Conservation (phyloP, 2,797 vertebrate genomes). For the Karalla daura region DNA sequence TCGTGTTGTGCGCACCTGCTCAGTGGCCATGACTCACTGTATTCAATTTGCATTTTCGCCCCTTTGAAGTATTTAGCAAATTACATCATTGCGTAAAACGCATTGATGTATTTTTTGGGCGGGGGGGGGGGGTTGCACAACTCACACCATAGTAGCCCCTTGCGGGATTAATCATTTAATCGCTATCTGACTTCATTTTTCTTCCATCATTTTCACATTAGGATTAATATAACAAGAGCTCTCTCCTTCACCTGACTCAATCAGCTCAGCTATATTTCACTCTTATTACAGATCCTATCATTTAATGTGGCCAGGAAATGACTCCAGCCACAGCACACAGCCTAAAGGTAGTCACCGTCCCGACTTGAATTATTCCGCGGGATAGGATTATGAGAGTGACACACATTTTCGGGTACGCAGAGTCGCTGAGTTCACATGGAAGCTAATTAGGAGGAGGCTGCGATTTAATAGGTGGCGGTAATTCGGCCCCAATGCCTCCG, state of each 20-base stretch:
- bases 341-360: conserved; percentile 57
- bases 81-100: conserved; percentile 59
- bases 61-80: conserved; percentile 52
- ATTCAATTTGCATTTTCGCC: conserved; percentile 47
- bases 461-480: conserved; percentile 47
- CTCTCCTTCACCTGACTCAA: conserved; percentile 64
- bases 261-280: conserved; percentile 51
- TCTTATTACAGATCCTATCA: conserved; percentile 79
- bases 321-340: conserved; percentile 36
- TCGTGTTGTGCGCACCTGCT: conserved; percentile 41
- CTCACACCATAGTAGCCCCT: conserved; percentile 15
- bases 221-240: conserved; percentile 63
- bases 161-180: conserved; percentile 51
- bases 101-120: conserved; percentile 38
- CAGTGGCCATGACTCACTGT: conserved; percentile 30
- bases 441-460: conserved; percentile 62
- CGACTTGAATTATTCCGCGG: conserved; percentile 46
- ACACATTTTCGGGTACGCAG: conserved; percentile 13
- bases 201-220: conserved; percentile 63
- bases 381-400: conserved; percentile 55
- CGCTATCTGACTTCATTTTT: conserved; percentile 45
- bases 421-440: conserved; percentile 38
- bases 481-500: conserved; percentile 41
- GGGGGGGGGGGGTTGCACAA: conserved; percentile 30
- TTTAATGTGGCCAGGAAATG: conserved; percentile 73